phyloP scores from a whole-genome alignment of 2,888 invertebrate species.

The Galerucella nymphaeae region DNA sequence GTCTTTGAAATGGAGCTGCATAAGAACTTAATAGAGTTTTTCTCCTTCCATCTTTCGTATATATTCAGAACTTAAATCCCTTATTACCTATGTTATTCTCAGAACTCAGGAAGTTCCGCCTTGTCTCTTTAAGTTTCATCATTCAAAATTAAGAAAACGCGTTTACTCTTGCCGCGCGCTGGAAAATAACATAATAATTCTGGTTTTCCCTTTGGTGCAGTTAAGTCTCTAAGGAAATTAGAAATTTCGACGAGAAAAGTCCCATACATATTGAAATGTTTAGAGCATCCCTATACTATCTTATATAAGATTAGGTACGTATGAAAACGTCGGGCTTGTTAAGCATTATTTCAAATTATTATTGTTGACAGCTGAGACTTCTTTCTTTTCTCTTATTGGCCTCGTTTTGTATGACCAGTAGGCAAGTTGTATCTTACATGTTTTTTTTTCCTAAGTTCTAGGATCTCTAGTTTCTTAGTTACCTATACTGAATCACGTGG shows the following conservation, averaged over 20 bases:
- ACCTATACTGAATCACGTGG: no score
- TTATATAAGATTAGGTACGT: background rate
- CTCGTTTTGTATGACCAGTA: no score
- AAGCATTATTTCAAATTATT: no score
- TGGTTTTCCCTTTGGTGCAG: constrained; percentile 22
- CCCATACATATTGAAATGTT: constrained; percentile 25
- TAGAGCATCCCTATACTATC: constrained; percentile 8
- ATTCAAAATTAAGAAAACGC: constrained; percentile 9
- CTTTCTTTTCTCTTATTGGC: no score
- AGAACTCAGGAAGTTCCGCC: background rate
- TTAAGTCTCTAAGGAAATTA: constrained; percentile 35
- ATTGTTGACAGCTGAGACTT: no score
- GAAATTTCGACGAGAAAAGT: constrained; percentile 9
- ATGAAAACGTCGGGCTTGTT: no score
- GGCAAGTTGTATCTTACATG: no score
- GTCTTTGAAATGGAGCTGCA: background rate
- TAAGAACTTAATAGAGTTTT: background rate
- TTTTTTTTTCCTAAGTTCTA: no score
- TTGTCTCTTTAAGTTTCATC: constrained; percentile 1
- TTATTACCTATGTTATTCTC: constrained; percentile 10
- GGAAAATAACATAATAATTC: constrained; percentile 24
- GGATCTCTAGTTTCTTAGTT: no score
- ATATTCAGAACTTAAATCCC: background rate
- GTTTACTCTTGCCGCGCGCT: constrained; percentile 15
- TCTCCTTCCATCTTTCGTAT: background rate